Evolutionary conservation across 2,113 vertebrate genomes (phyloP), one percentile per base, ranked within the genome.

Genomic region (Gymnorhina tibicen): DNA sequence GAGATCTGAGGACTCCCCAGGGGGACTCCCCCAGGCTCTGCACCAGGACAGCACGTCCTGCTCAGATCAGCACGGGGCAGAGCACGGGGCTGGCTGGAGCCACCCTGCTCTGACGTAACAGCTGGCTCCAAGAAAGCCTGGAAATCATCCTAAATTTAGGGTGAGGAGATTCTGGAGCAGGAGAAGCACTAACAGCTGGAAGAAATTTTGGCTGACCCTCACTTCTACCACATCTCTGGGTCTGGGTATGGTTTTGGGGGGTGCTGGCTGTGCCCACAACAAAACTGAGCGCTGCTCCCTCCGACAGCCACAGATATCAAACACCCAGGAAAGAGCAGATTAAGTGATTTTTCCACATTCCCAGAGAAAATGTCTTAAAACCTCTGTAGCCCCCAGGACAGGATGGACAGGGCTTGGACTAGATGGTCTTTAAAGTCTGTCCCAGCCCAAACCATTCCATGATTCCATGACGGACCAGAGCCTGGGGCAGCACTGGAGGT

Each of bases 21-120:
- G 2, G 13, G 44, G 37, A 6, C 5, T 28, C 20, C 37, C 39
- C 39, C 22, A 15, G 60, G 33, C 37, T 21, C 39, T 39, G 84
- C 55, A 12, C 26, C 26, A 23, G 70, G 12, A 2, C 35, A 47
- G 22, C 6, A 0, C 1, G 0, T 4, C 39, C 35, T 56, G 55
- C 13, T 66, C 50, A 11, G 68, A 7, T 4, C 1, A 2, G 19
- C 5, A 4, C 1, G 1, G 55, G 60, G 44, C 4, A 15, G 35
- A 19, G 60, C 50, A 3, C 1, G 0, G 32, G 52, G n/a, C 37
- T 58, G 47, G 16, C 46, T 8, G 7, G 41, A 50, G 17, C 53
- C 46, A 1, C 52, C 19, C 55, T 19, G 30, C 72, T 28, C 74
- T 32, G 46, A 32, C 26, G 18, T 2, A 24, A 59, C 33, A 13